A percentile compares a stretch with the other conserved stretches of the same genome.
Conservation (phyloP, 2,888 invertebrate species). For the Dolomedes plantarius region DNA sequence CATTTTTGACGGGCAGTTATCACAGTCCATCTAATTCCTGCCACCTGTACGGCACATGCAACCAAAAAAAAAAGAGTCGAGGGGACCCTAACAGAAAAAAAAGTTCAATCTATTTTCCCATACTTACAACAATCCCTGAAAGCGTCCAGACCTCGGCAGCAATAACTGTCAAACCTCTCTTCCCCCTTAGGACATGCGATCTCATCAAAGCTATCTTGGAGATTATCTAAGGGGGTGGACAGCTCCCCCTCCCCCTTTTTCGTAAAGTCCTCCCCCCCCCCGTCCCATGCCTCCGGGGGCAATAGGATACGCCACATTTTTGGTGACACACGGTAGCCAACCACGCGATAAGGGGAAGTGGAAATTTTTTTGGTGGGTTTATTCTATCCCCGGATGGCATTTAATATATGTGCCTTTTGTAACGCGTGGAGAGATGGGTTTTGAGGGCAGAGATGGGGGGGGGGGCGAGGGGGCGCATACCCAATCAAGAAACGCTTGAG, state of each 20-base stretch:
- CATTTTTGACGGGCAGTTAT: too few species aligned
- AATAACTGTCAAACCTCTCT: conserved; percentile 62
- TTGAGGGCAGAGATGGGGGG: too few species aligned
- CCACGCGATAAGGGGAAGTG: not conserved
- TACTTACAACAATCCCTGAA: not conserved
- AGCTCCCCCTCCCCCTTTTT: too few species aligned
- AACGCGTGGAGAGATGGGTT: not conserved
- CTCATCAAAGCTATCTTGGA: conserved; percentile 57
- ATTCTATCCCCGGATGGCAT: not conserved
- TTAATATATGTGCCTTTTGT: conserved; percentile 9
- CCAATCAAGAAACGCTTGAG: not conserved
- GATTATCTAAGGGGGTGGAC: conserved; percentile 35
- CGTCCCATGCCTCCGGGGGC: not conserved
- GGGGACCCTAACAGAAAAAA: not conserved
- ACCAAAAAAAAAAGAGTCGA: not conserved
- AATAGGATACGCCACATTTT: conserved; percentile 11
- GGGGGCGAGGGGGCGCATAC: not conserved
- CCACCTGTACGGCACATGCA: not conserved
- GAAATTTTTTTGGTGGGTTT: not conserved
- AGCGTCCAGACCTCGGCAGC: not conserved
- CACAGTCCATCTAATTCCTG: too few species aligned
- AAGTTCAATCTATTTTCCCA: conserved; percentile 4
- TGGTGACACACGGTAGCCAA: not conserved
- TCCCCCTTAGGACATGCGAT: conserved; percentile 27
- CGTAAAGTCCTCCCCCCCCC: too few species aligned